Base-by-base conservation (phyloP, 2,113 vertebrate genomes). In the Datnioides undecimradiatus region DNA sequence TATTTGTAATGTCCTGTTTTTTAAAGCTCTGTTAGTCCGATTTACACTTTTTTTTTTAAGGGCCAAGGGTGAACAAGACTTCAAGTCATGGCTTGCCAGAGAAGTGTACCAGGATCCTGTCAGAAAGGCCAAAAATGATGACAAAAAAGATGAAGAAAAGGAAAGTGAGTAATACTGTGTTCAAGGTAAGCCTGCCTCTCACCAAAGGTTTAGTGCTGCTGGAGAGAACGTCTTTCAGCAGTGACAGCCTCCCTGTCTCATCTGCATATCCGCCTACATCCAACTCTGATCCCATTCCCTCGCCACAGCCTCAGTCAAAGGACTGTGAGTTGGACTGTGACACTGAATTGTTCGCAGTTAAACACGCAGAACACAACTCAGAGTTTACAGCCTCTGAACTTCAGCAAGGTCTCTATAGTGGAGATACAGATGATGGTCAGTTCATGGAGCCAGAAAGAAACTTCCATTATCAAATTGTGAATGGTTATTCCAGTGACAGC, bases 171-270 rank as follows among this genome's bases (percentile, higher is more conserved):
- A 11, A 82, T 10, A 79, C 91, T 11, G 84, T 91, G 70, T 94
- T 94, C 63, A 92, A 84, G 55, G 90, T 94, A 72, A 93, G 87
- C 63, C 63, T 94, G 62, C 89, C 91, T 36, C 38, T 92, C 21
- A 77, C 16, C 21, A 23, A 86, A 66, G 89, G 91, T 25, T 34
- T 69, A 2, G 2, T 93, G 36, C 72, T 94, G 23, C 52, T 94
- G 66, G 57, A 91, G 86, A 93, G 93, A 84, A 81, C 25, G 0
- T 77, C 87, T 14, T 90, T 92, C 76, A 84, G 62, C 23, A 7
- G 0, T 34, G 73, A 85, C 43, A 33, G 3, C 38, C 14, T 48
- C 14, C 68, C 46, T 6, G 55, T 9, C 12, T 45, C 76, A 8
- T 1, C 46, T n/a, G 31, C 21, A 3, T 41, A 9, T 49, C 45